Base-by-base conservation (phyloP, 2,797 vertebrate species). In the Pantherophis vulpinus region DNA sequence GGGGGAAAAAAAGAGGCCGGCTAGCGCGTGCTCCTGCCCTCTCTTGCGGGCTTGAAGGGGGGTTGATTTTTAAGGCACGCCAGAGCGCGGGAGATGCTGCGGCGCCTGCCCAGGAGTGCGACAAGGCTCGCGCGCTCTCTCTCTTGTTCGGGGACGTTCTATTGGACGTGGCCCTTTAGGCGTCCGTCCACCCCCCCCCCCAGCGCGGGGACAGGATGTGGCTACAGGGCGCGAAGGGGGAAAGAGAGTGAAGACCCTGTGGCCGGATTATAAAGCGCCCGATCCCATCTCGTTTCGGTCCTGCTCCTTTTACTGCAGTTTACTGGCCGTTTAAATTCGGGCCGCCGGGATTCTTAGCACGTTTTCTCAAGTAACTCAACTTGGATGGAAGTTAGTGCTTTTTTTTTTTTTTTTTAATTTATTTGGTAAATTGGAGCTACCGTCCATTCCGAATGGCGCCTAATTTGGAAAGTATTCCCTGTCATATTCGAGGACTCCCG, bases 61-160 rank as follows among this genome's bases (percentile, higher is more conserved):
- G 1, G 47, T 4, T 47, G 61, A 12, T 29, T 29, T 61, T 10
- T 54, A 66, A 66, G 42, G 27, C 23, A 55, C 5, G 56, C 51
- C 14, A 37, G 63, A 37, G 90, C 92, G 91, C 42, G 92, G 60
- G 94, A 60, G 88, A 83, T n/a, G 18, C 32, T 47, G 58, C 14
- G 55, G 74, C 58, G 66, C 18, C n/a, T 60, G 66, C 87, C 55
- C 70, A 55, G 20, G 59, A 29, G 27, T 11, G 11, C 3, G 20
- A 6, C 66, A 63, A 4, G 12, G 27, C 92, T 86, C 92, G 74
- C 79, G 92, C 88, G 88, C 74, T 16, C 59, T 32, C 47, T 61
- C 60, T 27, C 32, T 25, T 1, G 55, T 20, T 63, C 18, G 18
- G 25, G 32, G 32, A 5, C 32, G 8, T 93, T 74, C 74, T 27